These are phyloP conservation scores for Spicauda simplicius DNA, from an alignment of 2,888 invertebrate species.

Conservation along the genomic window DNA sequence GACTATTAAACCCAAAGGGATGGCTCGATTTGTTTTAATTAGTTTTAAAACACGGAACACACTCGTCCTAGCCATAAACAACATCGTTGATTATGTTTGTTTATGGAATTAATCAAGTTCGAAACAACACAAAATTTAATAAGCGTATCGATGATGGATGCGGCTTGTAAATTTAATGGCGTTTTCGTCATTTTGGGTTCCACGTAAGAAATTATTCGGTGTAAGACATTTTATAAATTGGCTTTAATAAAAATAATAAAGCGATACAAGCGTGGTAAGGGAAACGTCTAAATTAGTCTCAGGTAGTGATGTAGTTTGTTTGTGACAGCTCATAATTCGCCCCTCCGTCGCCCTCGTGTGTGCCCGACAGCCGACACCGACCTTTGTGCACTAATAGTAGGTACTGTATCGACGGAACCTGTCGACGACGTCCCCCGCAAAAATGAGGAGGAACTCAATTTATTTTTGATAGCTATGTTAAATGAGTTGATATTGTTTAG, in stretches of 20 bases:
- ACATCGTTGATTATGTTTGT: conserved; percentile 53
- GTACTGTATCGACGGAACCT: conserved; percentile 60
- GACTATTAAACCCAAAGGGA: conserved; percentile 42
- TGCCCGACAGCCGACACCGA: conserved; percentile 69
- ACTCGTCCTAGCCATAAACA: conserved; percentile 51
- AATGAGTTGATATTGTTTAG: conserved; percentile 41
- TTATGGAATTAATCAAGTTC: conserved; percentile 49
- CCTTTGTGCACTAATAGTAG: conserved; percentile 78
- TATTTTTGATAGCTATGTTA: conserved; percentile 72
- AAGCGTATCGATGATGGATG: conserved; percentile 31
- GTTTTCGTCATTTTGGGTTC: conserved; percentile 31
- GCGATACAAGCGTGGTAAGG: conserved; percentile 38
- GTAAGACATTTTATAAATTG: conserved; percentile 32
- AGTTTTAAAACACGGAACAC: conserved; percentile 52
- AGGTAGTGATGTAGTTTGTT: conserved; percentile 63
- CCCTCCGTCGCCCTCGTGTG: conserved; percentile 56
- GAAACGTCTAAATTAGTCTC: conserved; percentile 51
- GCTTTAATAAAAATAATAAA: conserved; percentile 27
- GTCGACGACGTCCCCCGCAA: conserved; percentile 60
- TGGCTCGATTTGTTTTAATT: conserved; percentile 71
- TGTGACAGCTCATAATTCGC: conserved; percentile 77
- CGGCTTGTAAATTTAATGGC: conserved; percentile 25
- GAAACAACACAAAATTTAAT: conserved; percentile 38
- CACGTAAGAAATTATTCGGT: conserved; percentile 25
- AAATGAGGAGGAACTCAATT: conserved; percentile 69